Evolutionary conservation across 2,113 vertebrate species (phyloP), one percentile per base, ranked within the genome.

Genomic region (Dendropsophus ebraccatus): DNA sequence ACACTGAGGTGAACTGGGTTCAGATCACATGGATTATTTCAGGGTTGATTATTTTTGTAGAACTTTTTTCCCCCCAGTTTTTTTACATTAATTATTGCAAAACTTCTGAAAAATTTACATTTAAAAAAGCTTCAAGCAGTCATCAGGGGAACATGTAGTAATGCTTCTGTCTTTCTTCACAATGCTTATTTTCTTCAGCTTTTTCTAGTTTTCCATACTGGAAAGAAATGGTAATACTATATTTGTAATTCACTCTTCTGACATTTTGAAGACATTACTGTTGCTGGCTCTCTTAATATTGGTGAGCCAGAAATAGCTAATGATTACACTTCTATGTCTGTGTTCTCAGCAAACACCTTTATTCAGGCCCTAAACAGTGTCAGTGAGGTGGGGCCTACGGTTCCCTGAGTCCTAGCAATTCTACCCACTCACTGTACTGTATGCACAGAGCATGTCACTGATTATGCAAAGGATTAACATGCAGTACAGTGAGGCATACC

Each of bases 191-290:
- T 79, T 79, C 58, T 37, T 58, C 77, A 62, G 32, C 25, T 45
- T 62, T 78, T 37, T 79, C 77, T 62, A 23, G 32, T 25, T 80
- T 80, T 80, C 77, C 54, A 45, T 62, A 41, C 56, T 80, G 77
- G 50, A 80, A 60, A 60, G 32, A 80, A 56, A 54, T 41, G 0
- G 52, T 79, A 60, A 79, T 47, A 9, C 19, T 9, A 32, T 79
- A 60, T 58, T 62, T 80, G 77, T 41, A 60, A 80, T 80, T 60
- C 35, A 37, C 23, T 14, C 6, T 21, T 45, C 76, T 79, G 76
- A 80, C 54, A 80, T 80, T 80, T 80, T 58, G 32, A 80, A 62
- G 54, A 80, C 37, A 80, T 58, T 60, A 80, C 21, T 17, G 32
- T 60, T 37, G 54, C 32, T 45, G 77, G 50, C 77, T 37, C 73